These are phyloP conservation scores for Cyanoramphus novaezelandiae DNA, from an alignment of 2,113 vertebrate genomes.

Conservation along the genomic window DNA sequence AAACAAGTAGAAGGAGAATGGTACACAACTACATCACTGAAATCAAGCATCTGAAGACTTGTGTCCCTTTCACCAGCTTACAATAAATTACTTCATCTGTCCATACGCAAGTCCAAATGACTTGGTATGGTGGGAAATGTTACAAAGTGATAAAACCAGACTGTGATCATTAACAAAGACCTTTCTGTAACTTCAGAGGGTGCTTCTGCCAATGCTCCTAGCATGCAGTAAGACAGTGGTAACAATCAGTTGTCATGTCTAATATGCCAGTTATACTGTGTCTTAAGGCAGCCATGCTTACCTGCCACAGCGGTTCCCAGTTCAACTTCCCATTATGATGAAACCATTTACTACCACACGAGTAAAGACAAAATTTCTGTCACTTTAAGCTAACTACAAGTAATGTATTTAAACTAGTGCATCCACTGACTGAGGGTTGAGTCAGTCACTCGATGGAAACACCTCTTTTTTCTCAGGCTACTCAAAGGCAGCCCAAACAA, in stretches of 20 bases:
- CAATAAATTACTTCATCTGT: background rate
- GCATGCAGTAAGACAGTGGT: background rate
- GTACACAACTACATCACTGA: background rate
- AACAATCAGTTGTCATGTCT: background rate
- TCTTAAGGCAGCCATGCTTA: background rate
- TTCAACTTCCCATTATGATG: background rate
- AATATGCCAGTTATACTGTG: rapidly evolving
- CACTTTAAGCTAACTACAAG: background rate
- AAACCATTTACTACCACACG: background rate
- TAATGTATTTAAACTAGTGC: background rate
- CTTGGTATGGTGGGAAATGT: background rate
- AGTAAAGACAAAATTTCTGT: background rate
- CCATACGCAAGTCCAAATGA: background rate
- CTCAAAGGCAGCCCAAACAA: background rate
- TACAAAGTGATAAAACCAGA: background rate
- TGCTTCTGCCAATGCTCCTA: background rate
- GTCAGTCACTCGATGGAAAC: background rate
- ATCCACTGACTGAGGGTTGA: background rate
- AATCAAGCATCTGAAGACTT: background rate
- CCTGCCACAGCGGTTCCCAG: background rate
- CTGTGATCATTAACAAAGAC: background rate
- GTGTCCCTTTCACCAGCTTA: background rate
- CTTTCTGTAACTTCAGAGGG: background rate
- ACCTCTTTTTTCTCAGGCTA: background rate
- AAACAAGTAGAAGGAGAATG: background rate